These are phyloP conservation scores for Nephrocerus scutellatus DNA, from an alignment of 2,888 invertebrate genomes.

Conservation along the genomic window DNA sequence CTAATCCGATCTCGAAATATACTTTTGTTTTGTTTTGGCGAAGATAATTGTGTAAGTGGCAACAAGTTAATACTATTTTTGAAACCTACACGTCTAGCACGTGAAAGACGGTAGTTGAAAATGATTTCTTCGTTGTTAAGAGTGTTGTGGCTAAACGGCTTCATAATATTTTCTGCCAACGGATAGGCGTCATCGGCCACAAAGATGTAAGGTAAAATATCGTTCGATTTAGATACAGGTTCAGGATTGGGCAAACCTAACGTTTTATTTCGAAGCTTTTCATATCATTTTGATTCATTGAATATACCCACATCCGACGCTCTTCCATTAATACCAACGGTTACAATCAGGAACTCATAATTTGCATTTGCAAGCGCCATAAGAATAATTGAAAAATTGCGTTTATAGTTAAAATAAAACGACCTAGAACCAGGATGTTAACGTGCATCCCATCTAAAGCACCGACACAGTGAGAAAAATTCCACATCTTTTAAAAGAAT, in stretches of 20 bases:
- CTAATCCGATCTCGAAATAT: conserved; percentile 3
- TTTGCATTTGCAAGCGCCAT: no score
- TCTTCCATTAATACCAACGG: no score
- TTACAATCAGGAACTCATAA: no score
- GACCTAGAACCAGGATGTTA: no score
- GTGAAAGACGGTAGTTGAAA: conserved; percentile 14
- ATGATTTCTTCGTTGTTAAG: conserved; percentile 11
- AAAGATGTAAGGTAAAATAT: conserved; percentile 14
- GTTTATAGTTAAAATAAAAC: no score
- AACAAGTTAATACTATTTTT: conserved; percentile 11
- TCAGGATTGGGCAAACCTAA: conserved; percentile 14
- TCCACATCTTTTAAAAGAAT: no score
- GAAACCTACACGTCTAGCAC: conserved; percentile 11
- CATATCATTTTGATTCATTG: background rate
- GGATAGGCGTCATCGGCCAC: conserved; percentile 17
- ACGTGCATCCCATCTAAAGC: no score
- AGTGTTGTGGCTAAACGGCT: conserved; percentile 11
- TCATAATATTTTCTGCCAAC: conserved; percentile 16
- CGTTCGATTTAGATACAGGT: conserved; percentile 5
- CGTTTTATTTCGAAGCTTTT: background rate
- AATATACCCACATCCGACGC: conserved; percentile 7
- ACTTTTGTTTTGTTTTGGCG: background rate
- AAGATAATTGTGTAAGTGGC: conserved; percentile 9
- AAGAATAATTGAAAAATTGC: no score
- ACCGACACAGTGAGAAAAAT: no score